phyloP scores from a whole-genome alignment of 2,113 vertebrate genomes.

The Atrichornis clamosus region DNA sequence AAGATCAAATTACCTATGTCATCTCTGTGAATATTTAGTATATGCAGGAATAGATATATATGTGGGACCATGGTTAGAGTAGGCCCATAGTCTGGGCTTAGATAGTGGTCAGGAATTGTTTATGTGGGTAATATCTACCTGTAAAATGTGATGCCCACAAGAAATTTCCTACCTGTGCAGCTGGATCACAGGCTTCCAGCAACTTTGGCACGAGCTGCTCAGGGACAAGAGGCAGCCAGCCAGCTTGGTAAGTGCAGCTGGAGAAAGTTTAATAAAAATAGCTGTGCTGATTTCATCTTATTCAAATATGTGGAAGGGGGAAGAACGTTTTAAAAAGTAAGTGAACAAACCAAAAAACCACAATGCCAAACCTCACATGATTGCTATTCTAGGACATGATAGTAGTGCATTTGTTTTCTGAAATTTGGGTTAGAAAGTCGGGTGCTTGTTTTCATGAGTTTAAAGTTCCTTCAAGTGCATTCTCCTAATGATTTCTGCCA shows the following conservation, averaged over 20 bases:
- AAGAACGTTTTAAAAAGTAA: neutral
- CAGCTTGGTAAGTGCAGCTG: neutral
- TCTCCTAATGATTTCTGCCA: neutral
- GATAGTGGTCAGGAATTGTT: neutral
- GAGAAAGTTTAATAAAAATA: neutral
- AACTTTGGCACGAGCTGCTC: neutral
- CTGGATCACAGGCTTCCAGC: neutral
- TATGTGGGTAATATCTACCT: neutral
- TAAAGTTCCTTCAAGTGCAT: neutral
- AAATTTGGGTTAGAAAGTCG: neutral
- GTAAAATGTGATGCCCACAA: neutral
- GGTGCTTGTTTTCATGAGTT: neutral
- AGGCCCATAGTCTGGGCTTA: neutral
- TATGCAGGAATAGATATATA: neutral
- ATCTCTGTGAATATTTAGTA: neutral
- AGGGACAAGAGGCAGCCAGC: neutral
- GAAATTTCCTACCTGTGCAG: neutral
- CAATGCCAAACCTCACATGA: neutral
- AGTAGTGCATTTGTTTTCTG: neutral
- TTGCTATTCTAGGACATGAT: neutral
- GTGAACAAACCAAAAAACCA: accelerated
- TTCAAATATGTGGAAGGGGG: neutral
- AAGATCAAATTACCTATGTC: neutral
- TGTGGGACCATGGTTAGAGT: accelerated
- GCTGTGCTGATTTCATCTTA: neutral